Conservation (phyloP, 2,888 invertebrate species). For the Ochropleura plecta region DNA sequence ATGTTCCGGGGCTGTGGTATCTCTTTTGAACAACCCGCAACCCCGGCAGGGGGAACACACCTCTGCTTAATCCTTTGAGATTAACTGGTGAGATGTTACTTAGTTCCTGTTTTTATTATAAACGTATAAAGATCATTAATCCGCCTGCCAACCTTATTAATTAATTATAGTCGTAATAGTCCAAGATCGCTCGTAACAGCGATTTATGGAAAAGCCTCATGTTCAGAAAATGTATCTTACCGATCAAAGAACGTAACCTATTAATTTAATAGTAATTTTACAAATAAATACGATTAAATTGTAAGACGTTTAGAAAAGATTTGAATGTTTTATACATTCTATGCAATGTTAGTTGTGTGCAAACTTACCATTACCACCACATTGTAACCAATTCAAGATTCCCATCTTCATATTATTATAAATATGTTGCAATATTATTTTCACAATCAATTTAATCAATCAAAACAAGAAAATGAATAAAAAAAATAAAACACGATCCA, state of each 20-base stretch:
- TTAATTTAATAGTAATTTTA: not conserved
- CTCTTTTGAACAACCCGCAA: no score
- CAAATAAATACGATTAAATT: not conserved
- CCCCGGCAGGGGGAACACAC: no score
- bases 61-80: no score
- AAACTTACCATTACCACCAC: slow-evolving; percentile 4
- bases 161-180: slow-evolving; percentile 19
- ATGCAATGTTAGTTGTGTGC: not conserved
- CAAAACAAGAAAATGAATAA: not conserved
- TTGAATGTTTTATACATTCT: no score
- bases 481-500: slow-evolving; percentile 8
- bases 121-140: not conserved
- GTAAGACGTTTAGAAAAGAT: not conserved
- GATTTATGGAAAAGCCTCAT: slow-evolving; percentile 12
- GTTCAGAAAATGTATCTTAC: not conserved
- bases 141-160: not conserved
- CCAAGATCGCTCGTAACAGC: slow-evolving; percentile 1
- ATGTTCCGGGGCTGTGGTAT: no score
- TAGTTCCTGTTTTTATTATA: no score
- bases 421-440: not conserved
- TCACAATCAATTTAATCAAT: not conserved
- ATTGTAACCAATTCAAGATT: not conserved
- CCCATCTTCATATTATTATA: not conserved
- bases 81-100: no score
- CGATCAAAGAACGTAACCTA: not conserved